These are phyloP conservation scores for Caenorhabditis sp. DNA, from an alignment of 2,888 invertebrate species.

Conservation along the genomic window DNA sequence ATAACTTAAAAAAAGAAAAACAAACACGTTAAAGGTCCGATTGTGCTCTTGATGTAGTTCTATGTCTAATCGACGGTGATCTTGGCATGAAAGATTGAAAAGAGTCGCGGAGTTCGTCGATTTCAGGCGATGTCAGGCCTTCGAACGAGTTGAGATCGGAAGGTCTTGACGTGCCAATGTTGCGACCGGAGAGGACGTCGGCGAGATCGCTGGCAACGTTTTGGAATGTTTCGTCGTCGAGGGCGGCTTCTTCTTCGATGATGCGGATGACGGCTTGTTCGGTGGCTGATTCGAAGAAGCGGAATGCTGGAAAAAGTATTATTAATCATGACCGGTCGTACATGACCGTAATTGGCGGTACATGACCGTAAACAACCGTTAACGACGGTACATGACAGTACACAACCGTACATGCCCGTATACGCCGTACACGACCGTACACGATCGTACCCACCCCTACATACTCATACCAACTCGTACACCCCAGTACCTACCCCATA, in stretches of 20 bases:
- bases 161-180: slow-evolving; percentile 34
- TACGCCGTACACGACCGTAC: too few species aligned
- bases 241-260: slow-evolving; percentile 65
- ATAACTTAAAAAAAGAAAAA: background rate
- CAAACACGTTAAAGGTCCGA: slow-evolving; percentile 12
- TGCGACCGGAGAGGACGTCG: slow-evolving; percentile 37
- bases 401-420: too few species aligned
- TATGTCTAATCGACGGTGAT: slow-evolving; percentile 40
- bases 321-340: too few species aligned
- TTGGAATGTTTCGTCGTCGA: slow-evolving; percentile 53
- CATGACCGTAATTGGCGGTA: too few species aligned
- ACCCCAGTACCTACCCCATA: too few species aligned
- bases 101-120: slow-evolving; percentile 60
- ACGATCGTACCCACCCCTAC: too few species aligned
- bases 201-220: slow-evolving; percentile 47
- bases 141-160: slow-evolving; percentile 23
- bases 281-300: slow-evolving; percentile 68
- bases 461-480: too few species aligned
- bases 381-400: too few species aligned
- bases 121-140: slow-evolving; percentile 57
- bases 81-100: slow-evolving; percentile 56
- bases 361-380: too few species aligned
- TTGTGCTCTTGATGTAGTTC: slow-evolving; percentile 18
- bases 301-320: slow-evolving; percentile 52
- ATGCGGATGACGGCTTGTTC: slow-evolving; percentile 65